Evolutionary conservation across 2,888 invertebrate species (phyloP), one percentile per base, ranked within the genome.

Genomic region (Drosophila pullipes): DNA sequence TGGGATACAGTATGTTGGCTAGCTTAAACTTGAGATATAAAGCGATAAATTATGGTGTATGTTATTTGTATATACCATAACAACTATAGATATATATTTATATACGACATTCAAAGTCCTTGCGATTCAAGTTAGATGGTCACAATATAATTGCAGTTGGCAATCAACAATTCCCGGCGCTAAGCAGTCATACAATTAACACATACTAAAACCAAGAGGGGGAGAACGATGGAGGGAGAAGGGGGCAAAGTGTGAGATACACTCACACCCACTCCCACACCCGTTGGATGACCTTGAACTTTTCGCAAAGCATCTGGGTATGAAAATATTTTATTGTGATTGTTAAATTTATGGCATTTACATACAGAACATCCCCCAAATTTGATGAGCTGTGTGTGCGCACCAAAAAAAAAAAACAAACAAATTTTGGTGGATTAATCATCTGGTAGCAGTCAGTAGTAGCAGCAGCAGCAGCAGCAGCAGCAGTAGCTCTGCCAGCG

Each of bases 271-370:
- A 18, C 37, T n/a, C 55, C 69, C 63, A 69, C 54, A 70, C 35
- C 35, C 62, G 60, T 64, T 64, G 52, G 22, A 47, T 81, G 78
- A 90, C 90, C 90, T 85, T 85, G 90, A 85, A 85, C 85, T 88
- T 82, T 76, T 61, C 66, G 66, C 37, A 39, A 62, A 39, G 31
- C 39, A 33, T 74, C 69, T 71, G 44, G 18, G 62, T 54, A 57
- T 44, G 49, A 58, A 50, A 35, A 74, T 82, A 74, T 75, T 50
- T 63, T 72, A 72, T 78, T 78, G 73, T 63, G 84, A 81, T 87
- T 87, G 89, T 85, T 81, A 70, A 81, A 89, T 87, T 85, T 81
- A 86, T 86, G 71, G 73, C 89, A 80, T 70, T 69, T 69, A 62
- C 86, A 75, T 44, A 41, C 54, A 47, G 59, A 44, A 37, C 30